Percentiles rank a stretch among this genome's conserved stretches.
Conservation (phyloP, 2,888 invertebrate species). For the Monopis laevigella region DNA sequence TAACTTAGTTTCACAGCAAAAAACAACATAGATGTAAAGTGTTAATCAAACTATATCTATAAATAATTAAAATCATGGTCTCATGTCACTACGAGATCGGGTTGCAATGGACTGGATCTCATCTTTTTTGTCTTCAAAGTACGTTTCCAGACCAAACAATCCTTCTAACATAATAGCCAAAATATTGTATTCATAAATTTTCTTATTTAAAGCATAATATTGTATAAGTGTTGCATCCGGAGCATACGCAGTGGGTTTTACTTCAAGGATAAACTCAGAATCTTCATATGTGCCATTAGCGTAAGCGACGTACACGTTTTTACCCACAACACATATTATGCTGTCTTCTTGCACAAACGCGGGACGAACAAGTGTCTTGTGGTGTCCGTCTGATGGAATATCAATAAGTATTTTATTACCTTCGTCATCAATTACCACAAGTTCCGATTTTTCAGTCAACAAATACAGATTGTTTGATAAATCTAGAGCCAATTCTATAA, state of each 20-base stretch:
- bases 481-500: conserved; percentile 38
- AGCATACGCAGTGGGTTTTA: conserved; percentile 33
- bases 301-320: conserved; percentile 28
- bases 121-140: too few species aligned
- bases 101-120: too few species aligned
- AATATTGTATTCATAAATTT: conserved; percentile 43
- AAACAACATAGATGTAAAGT: too few species aligned
- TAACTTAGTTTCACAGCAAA: too few species aligned
- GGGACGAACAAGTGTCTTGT: conserved; percentile 30
- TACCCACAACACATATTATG: conserved; percentile 29
- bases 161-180: conserved; percentile 21
- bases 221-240: conserved; percentile 35
- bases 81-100: too few species aligned
- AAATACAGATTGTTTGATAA: conserved; percentile 37
- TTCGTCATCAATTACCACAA: neutral
- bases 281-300: conserved; percentile 31
- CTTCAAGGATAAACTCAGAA: conserved; percentile 24
- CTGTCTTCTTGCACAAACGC: conserved; percentile 29
- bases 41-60: too few species aligned
- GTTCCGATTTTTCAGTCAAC: neutral
- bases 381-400: conserved; percentile 25
- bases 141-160: too few species aligned
- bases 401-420: neutral
- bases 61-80: too few species aligned
- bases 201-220: conserved; percentile 39